phyloP scores from a whole-genome alignment of 2,113 vertebrate genomes.

The Agapornis roseicollis region DNA sequence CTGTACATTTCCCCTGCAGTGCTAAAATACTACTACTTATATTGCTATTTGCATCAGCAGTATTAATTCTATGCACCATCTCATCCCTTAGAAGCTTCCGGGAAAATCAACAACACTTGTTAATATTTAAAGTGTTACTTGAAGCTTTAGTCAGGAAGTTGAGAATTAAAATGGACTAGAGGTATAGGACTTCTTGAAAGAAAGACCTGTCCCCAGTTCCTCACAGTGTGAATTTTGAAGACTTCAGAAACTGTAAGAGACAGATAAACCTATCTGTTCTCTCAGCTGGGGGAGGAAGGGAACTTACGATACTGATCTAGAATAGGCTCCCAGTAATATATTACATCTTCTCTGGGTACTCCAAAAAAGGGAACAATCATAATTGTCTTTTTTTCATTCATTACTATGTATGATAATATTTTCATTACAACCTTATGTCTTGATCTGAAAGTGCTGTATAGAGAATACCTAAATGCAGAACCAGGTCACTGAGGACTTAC shows the following conservation, averaged over 20 bases:
- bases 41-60: not conserved
- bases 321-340: not conserved
- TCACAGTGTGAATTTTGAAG: not conserved
- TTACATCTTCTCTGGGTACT: not conserved
- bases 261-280: constrained; percentile 31
- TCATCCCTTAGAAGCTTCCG: not conserved
- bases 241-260: constrained; percentile 2
- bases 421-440: not conserved
- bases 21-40: not conserved
- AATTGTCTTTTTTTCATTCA: constrained; percentile 2
- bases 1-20: not conserved
- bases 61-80: not conserved
- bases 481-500: not conserved
- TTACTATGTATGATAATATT: not conserved
- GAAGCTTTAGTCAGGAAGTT: not conserved
- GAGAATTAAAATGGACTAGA: not conserved
- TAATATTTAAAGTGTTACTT: not conserved
- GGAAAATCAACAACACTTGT: not conserved
- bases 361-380: not conserved
- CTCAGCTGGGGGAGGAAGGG: not conserved
- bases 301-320: not conserved
- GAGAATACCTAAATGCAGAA: not conserved
- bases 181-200: not conserved
- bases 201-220: not conserved
- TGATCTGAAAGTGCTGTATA: not conserved